Evolutionary conservation across 1,140 invertebrate genomes (phyloP).

Genomic region (Tribolium castaneum): DNA sequence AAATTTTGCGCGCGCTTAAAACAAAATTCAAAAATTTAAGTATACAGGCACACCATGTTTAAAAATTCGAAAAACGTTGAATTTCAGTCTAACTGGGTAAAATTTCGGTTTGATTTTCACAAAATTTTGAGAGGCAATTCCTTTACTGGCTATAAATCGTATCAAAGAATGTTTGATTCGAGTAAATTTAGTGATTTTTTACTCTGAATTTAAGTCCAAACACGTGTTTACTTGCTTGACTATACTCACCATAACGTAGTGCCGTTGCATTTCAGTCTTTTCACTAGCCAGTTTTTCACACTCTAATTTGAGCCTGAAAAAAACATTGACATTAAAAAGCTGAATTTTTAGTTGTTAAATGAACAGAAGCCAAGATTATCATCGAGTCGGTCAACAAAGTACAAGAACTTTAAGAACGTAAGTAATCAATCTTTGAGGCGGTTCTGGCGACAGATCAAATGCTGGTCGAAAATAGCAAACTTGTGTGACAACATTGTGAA

Average conservation of each 20-base stretch:
- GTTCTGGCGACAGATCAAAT: slow-evolving; percentile 40
- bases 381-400: neutral
- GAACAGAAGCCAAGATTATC: neutral
- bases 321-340: neutral
- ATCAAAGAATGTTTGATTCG: no score
- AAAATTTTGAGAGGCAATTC: no score
- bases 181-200: no score
- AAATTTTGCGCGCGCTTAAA: neutral
- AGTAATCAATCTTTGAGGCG: neutral
- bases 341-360: neutral
- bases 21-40: neutral
- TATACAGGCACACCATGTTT: neutral
- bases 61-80: no score
- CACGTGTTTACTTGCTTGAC: no score
- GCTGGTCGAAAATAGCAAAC: slow-evolving; percentile 7
- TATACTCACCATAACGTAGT: slow-evolving; percentile 89
- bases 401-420: neutral
- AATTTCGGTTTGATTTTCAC: no score
- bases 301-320: slow-evolving; percentile 83
- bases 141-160: no score
- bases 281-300: slow-evolving; percentile 94
- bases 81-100: no score
- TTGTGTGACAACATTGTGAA: neutral
- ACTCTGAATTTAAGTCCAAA: no score
- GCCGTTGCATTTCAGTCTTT: slow-evolving; percentile 97